Base-by-base conservation (phyloP, 2,888 invertebrate genomes). In the Coelogynopora nodosa region DNA sequence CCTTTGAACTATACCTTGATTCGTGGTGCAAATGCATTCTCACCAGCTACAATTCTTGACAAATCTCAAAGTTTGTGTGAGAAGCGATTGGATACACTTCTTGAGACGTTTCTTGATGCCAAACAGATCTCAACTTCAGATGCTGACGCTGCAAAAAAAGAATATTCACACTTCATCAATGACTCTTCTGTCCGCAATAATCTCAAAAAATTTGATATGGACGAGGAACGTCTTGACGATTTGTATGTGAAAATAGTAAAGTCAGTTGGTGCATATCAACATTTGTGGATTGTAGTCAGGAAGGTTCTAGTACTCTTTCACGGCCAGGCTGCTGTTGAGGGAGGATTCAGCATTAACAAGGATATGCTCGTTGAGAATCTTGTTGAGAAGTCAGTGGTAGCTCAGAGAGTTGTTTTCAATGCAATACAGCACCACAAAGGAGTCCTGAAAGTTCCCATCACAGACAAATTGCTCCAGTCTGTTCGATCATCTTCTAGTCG, bases 331-430 rank as follows among this genome's bases (percentile, higher is more conserved):
- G 23, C 23, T 2, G 81, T 80, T 23, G 81, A 80, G 29, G 29
- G 81, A 5, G 81, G 81, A 10, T 80, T 80, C 83, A 23, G 23
- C 23, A 80, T 23, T n/a, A 80, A 80, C 23, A 80, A n/a, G 27
- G 81, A 80, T 27, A 80, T 80, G 23, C 29, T 80, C 23, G 10
- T 80, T n/a, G 23, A 80, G 23, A 80, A 80, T 80, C 81, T 80
- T 23, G 23, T 23, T 80, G 81, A 80, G 27, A 27, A 80, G 23
- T 80, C 81, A 27, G 27, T 80, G 81, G 81, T 80, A 13, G 81
- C 29, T 23, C 81, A 80, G 27, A n/a, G 81, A 27, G 23, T 80
- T 80, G 81, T 80, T 23, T 80, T n/a, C 23, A 80, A 80, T 27
- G 81, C 81, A 10, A 80, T 80, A n/a, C 23, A 80, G 5, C 23